Evolutionary conservation across 2,888 invertebrate genomes (phyloP).

Genomic region (Eubasilissa splendida): DNA sequence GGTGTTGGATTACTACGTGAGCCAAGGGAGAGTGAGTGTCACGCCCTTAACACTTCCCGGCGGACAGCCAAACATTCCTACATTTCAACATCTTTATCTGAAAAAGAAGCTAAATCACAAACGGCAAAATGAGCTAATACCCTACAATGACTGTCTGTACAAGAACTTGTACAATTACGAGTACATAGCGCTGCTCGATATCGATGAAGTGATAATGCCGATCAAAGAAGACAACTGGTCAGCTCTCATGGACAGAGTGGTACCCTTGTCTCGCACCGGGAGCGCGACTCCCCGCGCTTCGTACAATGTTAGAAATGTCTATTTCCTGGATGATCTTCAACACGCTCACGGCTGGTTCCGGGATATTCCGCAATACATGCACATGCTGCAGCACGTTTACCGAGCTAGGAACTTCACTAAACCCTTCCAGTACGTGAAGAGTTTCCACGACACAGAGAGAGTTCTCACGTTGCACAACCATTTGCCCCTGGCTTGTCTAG

Average conservation of each 20-base stretch:
- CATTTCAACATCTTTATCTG: constrained; percentile 90
- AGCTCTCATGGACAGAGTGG: constrained; percentile 81
- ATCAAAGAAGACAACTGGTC: constrained; percentile 82
- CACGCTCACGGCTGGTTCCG: constrained; percentile 87
- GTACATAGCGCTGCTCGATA: constrained; percentile 92
- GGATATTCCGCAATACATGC: constrained; percentile 89
- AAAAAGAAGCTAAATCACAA: constrained; percentile 94
- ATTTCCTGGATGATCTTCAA: constrained; percentile 90
- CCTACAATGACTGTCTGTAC: constrained; percentile 97
- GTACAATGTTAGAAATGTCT: constrained; percentile 92
- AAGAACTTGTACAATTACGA: constrained; percentile 92
- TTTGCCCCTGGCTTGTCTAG: constrained; percentile 90
- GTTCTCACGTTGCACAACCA: constrained; percentile 94
- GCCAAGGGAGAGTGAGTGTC: constrained; percentile 79
- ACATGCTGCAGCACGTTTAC: constrained; percentile 94
- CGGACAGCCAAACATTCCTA: constrained; percentile 91
- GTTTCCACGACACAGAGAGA: constrained; percentile 93
- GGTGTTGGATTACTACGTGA: constrained; percentile 80
- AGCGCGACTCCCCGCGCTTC: constrained; percentile 79
- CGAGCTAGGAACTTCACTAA: constrained; percentile 93
- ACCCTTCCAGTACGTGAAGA: constrained; percentile 94
- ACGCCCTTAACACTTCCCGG: constrained; percentile 90
- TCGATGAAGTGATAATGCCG: constrained; percentile 96
- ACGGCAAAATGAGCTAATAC: constrained; percentile 94
- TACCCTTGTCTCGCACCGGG: constrained; percentile 79